Conservation (phyloP, 1,140 invertebrate genomes). For the Temnothorax longispinosus region DNA sequence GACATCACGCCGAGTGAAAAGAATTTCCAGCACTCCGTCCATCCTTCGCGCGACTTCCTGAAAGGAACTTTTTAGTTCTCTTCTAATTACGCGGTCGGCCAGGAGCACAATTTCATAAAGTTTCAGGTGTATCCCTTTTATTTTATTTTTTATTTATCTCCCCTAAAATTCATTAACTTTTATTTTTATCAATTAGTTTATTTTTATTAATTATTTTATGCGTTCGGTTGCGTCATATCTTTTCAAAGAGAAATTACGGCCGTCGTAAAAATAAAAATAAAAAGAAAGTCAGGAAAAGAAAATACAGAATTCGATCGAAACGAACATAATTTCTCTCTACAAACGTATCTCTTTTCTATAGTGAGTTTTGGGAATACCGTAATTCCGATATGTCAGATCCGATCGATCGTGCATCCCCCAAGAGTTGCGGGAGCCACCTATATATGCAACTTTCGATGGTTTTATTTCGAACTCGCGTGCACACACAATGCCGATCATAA, state of each 20-base stretch:
- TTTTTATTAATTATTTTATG: background rate
- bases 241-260: background rate
- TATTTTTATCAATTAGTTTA: background rate
- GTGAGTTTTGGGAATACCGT: background rate
- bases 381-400: background rate
- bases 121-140: background rate
- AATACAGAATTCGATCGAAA: background rate
- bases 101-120: background rate
- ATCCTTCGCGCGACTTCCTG: background rate
- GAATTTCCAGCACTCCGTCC: conserved; percentile 12
- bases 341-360: background rate
- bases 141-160: background rate
- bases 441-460: background rate
- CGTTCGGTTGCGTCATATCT: background rate
- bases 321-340: background rate
- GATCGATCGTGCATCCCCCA: background rate
- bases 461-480: conserved; percentile 36
- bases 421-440: background rate
- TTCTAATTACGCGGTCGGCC: background rate
- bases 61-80: conserved; percentile 10
- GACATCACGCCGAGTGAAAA: conserved; percentile 45
- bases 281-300: background rate
- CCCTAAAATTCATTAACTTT: background rate
- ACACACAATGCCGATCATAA: conserved; percentile 57
- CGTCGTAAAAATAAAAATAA: background rate